Evolutionary conservation across 2,113 vertebrate genomes (phyloP).

Genomic region (Pelvicachromis taeniatus): DNA sequence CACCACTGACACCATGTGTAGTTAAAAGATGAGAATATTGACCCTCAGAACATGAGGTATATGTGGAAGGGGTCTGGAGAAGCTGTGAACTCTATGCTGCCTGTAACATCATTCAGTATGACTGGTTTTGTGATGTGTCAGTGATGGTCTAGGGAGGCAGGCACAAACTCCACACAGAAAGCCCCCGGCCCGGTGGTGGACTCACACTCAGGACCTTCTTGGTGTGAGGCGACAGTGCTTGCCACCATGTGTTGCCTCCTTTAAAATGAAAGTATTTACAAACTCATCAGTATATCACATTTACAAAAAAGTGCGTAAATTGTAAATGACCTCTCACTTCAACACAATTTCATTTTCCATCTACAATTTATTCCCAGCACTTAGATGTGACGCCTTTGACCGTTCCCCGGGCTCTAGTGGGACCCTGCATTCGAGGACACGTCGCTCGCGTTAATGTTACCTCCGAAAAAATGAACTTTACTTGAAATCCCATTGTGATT

Average conservation of each 20-base stretch:
- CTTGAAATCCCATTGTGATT: background rate
- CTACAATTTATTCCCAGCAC: fast-evolving
- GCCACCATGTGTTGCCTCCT: fast-evolving
- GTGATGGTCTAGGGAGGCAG: background rate
- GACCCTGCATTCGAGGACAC: background rate
- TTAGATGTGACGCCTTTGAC: background rate
- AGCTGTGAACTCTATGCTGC: background rate
- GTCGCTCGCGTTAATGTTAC: background rate
- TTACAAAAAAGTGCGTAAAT: background rate
- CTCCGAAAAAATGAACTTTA: background rate
- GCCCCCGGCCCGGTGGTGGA: background rate
- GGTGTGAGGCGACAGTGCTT: background rate
- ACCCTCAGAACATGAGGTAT: background rate
- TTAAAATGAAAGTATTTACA: background rate
- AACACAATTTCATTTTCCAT: background rate
- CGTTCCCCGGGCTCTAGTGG: background rate
- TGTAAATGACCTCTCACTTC: background rate
- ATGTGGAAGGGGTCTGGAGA: fast-evolving
- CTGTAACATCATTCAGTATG: background rate
- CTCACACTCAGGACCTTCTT: background rate
- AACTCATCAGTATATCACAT: background rate
- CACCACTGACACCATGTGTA: background rate
- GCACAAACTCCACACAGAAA: background rate
- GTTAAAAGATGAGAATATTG: background rate
- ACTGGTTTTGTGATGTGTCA: background rate